phyloP scores from a whole-genome alignment of 2,797 vertebrate genomes.

The Leuciscus waleckii region DNA sequence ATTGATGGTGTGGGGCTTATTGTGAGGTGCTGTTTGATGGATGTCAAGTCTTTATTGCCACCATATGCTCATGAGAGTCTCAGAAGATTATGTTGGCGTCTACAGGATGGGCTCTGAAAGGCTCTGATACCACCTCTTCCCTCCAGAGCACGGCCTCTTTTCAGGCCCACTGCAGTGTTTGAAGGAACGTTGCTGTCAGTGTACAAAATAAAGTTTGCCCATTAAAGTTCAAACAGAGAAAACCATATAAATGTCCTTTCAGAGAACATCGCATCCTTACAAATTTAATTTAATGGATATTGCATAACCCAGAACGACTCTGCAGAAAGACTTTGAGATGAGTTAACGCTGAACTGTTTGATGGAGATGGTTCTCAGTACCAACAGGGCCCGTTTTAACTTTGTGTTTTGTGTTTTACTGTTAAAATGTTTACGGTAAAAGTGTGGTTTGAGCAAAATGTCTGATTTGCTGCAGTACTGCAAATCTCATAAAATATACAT shows the following conservation, averaged over 20 bases:
- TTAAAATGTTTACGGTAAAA: not conserved
- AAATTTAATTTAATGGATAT: not conserved
- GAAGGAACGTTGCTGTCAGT: constrained; percentile 4
- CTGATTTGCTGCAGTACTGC: not conserved
- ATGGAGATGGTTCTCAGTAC: not conserved
- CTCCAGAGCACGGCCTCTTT: not conserved
- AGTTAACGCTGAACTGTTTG: not conserved
- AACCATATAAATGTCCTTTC: constrained; percentile 24
- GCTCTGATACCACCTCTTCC: not conserved
- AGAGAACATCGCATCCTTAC: not conserved
- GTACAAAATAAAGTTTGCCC: constrained; percentile 1
- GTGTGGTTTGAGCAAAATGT: not conserved
- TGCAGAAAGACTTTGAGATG: not conserved
- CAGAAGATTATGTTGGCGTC: constrained; percentile 51
- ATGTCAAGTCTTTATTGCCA: constrained; percentile 53
- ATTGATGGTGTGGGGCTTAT: constrained; percentile 38
- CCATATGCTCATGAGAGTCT: constrained; percentile 51
- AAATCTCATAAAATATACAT: not conserved
- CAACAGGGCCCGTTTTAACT: not conserved
- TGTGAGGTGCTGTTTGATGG: constrained; percentile 44
- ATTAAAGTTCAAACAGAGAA: not conserved
- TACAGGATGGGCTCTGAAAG: not conserved
- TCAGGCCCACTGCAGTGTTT: constrained; percentile 49
- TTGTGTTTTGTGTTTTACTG: not conserved
- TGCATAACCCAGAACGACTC: not conserved